Evolutionary conservation across 1,140 invertebrate genomes (phyloP).

Genomic region (Goniozus legneri): DNA sequence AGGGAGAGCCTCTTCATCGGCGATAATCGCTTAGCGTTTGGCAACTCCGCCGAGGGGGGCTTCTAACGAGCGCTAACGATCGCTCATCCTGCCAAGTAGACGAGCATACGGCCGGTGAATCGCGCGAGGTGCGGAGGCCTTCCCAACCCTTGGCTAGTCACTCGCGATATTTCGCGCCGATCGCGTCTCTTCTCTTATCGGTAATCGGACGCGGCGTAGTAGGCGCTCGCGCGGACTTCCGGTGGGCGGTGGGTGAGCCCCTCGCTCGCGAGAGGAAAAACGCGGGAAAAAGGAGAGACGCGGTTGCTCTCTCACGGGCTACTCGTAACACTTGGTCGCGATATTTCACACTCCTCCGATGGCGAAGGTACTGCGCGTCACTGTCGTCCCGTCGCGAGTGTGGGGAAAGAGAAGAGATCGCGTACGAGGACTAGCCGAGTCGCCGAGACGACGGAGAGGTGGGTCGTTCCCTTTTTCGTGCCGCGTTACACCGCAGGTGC

Average conservation of each 20-base stretch:
- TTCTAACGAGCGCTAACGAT: too few species aligned
- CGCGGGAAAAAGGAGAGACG: not conserved
- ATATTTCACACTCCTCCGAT: constrained; percentile 49
- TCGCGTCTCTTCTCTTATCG: too few species aligned
- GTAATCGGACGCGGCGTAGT: too few species aligned
- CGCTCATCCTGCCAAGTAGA: constrained; percentile 14
- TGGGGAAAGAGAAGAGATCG: too few species aligned
- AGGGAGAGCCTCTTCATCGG: constrained; percentile 6
- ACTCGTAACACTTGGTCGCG: constrained; percentile 46
- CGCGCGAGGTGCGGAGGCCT: constrained; percentile 12
- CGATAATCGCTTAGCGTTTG: constrained; percentile 5
- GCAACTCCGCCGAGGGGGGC: constrained; percentile 6
- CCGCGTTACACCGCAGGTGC: too few species aligned
- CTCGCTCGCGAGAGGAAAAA: not conserved
- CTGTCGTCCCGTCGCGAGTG: too few species aligned
- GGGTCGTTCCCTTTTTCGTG: too few species aligned
- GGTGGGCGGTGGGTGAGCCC: too few species aligned
- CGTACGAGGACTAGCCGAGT: too few species aligned
- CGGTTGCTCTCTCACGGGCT: not conserved
- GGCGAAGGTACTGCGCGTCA: too few species aligned
- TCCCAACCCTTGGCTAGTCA: constrained; percentile 54
- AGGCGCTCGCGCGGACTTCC: too few species aligned
- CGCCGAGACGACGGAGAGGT: too few species aligned
- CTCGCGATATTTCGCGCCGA: constrained; percentile 58
- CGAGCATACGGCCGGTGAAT: not conserved